These are phyloP conservation scores for Drusus annulatus DNA, from an alignment of 1,140 invertebrate species.

Conservation along the genomic window DNA sequence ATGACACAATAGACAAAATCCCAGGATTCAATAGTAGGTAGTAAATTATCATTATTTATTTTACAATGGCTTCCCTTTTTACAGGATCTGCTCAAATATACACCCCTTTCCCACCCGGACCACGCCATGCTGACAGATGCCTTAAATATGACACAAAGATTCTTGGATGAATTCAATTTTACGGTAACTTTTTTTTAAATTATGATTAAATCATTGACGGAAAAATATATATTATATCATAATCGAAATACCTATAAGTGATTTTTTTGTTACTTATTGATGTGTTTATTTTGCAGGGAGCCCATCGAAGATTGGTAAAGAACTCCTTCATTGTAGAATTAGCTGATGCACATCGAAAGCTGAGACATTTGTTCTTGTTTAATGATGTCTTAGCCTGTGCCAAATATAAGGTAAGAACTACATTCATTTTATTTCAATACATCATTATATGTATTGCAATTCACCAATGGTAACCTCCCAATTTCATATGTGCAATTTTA, in stretches of 20 bases:
- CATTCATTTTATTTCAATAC: too few species aligned
- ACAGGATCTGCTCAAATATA: conserved; percentile 91
- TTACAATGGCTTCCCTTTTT: conserved; percentile 59
- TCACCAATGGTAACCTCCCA: too few species aligned
- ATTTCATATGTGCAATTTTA: too few species aligned
- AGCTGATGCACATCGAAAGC: conserved; percentile 88
- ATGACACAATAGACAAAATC: too few species aligned
- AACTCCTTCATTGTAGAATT: conserved; percentile 96
- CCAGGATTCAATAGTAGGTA: too few species aligned
- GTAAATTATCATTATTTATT: too few species aligned
- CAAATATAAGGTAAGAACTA: conserved; percentile 85
- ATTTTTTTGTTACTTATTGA: too few species aligned
- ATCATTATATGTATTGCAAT: too few species aligned
- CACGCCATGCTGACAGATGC: conserved; percentile 87
- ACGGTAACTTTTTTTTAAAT: conserved; percentile 31
- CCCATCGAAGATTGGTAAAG: conserved; percentile 90
- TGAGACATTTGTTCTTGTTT: conserved; percentile 94
- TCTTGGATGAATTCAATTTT: conserved; percentile 93
- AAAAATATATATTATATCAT: too few species aligned
- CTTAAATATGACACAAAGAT: conserved; percentile 89
- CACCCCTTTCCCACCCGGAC: conserved; percentile 84
- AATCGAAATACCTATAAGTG: too few species aligned
- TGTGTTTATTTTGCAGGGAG: conserved; percentile 73
- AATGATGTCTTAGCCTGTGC: conserved; percentile 96
- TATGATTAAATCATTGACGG: too few species aligned